A percentile compares a stretch with the other conserved stretches of the same genome.
phyloP scores from a whole-genome alignment of 2,888 invertebrate species.

The Dryadula phaetusa region DNA sequence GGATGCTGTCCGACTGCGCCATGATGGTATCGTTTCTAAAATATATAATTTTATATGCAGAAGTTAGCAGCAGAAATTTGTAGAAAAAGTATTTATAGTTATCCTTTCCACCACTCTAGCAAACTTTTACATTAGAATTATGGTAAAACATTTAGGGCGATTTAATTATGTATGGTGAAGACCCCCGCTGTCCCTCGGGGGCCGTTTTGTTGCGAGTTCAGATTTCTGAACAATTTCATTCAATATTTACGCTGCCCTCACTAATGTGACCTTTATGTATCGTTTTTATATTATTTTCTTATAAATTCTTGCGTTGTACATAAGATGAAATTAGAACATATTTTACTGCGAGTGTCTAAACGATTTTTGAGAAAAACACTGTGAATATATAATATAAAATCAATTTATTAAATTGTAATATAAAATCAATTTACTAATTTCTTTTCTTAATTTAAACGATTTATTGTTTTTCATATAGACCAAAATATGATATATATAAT shows the following conservation, averaged over 20 bases:
- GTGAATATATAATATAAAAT: too few relatives aligned
- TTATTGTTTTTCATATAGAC: too few relatives aligned
- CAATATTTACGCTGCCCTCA: conserved; percentile 50
- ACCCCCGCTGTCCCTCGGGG: conserved; percentile 49
- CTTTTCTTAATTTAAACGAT: too few relatives aligned
- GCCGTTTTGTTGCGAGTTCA: conserved; percentile 44
- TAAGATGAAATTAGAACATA: too few relatives aligned
- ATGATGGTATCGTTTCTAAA: too few relatives aligned
- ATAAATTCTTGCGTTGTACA: background rate
- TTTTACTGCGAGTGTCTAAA: too few relatives aligned
- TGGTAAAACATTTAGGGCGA: conserved; percentile 52
- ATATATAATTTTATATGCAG: too few relatives aligned
- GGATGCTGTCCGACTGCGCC: too few relatives aligned
- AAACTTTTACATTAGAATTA: conserved; percentile 51
- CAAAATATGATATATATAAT: too few relatives aligned
- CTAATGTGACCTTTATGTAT: conserved; percentile 41
- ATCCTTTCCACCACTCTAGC: conserved; percentile 33
- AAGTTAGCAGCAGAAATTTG: background rate
- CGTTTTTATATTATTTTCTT: conserved; percentile 37
- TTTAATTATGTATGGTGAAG: conserved; percentile 55
- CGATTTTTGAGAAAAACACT: too few relatives aligned
- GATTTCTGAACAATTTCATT: conserved; percentile 52
- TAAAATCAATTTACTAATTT: too few relatives aligned
- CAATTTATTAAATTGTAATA: too few relatives aligned
- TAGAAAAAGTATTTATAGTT: background rate